Evolutionary conservation across 2,797 vertebrate species (phyloP).

Genomic region (Myiotriccus ornatus): DNA sequence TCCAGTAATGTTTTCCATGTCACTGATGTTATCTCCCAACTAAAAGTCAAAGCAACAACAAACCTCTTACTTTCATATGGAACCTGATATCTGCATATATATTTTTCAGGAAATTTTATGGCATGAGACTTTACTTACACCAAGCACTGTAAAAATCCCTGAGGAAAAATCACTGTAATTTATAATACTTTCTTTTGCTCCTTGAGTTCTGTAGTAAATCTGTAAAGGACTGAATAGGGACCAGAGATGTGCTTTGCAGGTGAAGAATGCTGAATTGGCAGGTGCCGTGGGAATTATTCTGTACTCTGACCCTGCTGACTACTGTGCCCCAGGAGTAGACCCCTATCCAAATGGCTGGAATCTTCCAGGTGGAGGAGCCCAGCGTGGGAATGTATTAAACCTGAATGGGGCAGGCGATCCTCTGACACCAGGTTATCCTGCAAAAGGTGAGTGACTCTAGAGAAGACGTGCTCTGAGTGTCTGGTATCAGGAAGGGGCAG

Average conservation of each 20-base stretch:
- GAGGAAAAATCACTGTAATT: background rate
- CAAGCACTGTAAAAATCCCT: background rate
- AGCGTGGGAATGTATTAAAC: slow-evolving; percentile 92
- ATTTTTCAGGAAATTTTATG: background rate
- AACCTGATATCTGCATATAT: background rate
- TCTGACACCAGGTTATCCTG: slow-evolving; percentile 94
- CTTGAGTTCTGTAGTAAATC: background rate
- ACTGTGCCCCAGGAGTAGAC: slow-evolving; percentile 80
- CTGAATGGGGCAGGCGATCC: slow-evolving; percentile 94
- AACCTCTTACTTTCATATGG: background rate
- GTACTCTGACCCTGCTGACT: slow-evolving; percentile 94
- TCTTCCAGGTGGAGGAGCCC: slow-evolving; percentile 87
- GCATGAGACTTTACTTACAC: background rate
- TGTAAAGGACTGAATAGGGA: background rate
- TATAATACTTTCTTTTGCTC: background rate
- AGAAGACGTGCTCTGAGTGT: background rate
- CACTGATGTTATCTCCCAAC: background rate
- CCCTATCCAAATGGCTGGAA: slow-evolving; percentile 93
- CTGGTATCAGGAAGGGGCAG: background rate
- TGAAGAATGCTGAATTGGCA: slow-evolving; percentile 89
- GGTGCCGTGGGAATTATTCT: slow-evolving; percentile 90
- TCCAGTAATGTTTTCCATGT: background rate
- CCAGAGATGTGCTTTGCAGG: slow-evolving; percentile 71
- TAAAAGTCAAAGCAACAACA: background rate
- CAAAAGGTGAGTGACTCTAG: slow-evolving; percentile 82